Evolutionary conservation across 2,888 invertebrate species (phyloP).

Genomic region (Petrolisthes manimaculis): DNA sequence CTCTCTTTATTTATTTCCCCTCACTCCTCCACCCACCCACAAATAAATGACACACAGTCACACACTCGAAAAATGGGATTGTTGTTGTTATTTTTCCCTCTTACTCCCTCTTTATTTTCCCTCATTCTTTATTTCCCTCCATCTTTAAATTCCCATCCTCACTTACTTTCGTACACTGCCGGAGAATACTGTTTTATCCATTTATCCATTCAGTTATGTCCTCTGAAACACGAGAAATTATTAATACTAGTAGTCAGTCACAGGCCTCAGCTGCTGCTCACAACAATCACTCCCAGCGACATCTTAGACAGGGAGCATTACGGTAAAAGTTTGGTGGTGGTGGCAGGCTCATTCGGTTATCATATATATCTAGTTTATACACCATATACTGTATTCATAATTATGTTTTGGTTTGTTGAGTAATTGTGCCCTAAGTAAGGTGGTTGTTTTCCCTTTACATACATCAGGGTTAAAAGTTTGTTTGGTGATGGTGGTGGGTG

Average conservation of each 20-base stretch:
- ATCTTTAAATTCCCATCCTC: background rate
- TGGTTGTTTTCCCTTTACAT: too few relatives aligned
- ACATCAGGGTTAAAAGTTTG: too few relatives aligned
- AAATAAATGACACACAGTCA: background rate
- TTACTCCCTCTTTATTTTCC: background rate
- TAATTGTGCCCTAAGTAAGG: too few relatives aligned
- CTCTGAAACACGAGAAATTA: conserved; percentile 28
- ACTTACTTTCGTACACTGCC: conserved; percentile 47
- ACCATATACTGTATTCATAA: too few relatives aligned
- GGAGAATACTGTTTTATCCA: conserved; percentile 46
- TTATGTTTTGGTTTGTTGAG: too few relatives aligned
- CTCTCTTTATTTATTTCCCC: too few relatives aligned
- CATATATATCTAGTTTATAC: too few relatives aligned
- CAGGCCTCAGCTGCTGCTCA: conserved; percentile 3
- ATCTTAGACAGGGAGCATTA: conserved; percentile 18
- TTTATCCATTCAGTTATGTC: conserved; percentile 48
- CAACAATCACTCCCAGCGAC: conserved; percentile 43
- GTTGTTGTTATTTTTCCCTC: conserved; percentile 4
- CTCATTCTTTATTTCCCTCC: background rate
- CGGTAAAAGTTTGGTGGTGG: conserved; percentile 23
- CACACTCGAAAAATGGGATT: background rate
- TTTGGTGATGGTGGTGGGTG: background rate
- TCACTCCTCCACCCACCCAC: background rate
- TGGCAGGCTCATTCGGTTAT: too few relatives aligned
- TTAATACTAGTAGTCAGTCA: background rate